Evolutionary conservation across 1,140 invertebrate species (phyloP).

Genomic region (Eulimnadia texana): DNA sequence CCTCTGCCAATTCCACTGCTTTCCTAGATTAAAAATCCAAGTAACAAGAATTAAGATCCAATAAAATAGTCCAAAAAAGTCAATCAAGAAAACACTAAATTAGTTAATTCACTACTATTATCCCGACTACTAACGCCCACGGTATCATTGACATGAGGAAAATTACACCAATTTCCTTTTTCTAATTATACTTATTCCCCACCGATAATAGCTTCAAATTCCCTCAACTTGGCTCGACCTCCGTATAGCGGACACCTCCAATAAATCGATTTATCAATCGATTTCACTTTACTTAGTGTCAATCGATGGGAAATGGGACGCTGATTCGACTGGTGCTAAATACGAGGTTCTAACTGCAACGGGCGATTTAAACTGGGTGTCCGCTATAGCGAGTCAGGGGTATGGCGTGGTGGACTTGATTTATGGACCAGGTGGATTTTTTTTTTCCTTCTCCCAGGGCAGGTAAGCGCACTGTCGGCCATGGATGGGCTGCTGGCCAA

Average conservation of each 20-base stretch:
- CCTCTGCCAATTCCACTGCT: constrained; percentile 10
- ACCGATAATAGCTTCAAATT: no score
- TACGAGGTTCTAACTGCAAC: no score
- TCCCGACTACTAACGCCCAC: no score
- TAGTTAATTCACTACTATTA: no score
- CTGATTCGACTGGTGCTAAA: no score
- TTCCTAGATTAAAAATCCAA: neutral
- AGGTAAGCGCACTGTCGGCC: constrained; percentile 9
- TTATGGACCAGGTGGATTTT: constrained; percentile 16
- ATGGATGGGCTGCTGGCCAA: constrained; percentile 4
- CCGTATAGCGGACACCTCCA: no score
- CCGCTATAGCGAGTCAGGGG: neutral
- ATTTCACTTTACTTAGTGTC: no score
- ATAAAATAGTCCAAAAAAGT: neutral
- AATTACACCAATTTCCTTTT: neutral
- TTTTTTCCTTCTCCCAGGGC: constrained; percentile 11
- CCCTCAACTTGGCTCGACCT: no score
- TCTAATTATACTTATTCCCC: neutral
- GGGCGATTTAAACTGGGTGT: no score
- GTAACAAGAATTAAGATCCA: neutral
- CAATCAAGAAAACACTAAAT: no score
- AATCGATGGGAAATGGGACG: no score
- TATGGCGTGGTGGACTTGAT: constrained; percentile 12
- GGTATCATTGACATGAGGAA: neutral
- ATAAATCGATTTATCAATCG: no score